A percentile compares a stretch with the other conserved stretches of the same genome.
These are phyloP conservation scores for Mythimna impura DNA, from an alignment of 2,888 invertebrate genomes.

Conservation along the genomic window DNA sequence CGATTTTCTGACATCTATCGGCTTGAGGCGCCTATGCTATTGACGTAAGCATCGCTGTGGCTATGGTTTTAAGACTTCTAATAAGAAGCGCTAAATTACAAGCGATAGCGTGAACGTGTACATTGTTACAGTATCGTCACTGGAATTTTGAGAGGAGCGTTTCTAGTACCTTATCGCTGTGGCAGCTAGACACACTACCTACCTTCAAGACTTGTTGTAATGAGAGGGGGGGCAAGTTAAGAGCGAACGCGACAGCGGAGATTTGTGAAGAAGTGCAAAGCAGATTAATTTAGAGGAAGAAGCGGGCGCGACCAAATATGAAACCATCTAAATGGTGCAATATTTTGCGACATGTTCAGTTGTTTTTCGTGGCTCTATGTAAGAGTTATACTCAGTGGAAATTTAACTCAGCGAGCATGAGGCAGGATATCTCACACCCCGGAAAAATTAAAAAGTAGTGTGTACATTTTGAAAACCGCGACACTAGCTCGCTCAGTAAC, in stretches of 20 bases:
- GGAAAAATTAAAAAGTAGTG: too few relatives aligned
- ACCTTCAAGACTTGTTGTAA: not conserved
- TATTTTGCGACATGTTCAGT: too few relatives aligned
- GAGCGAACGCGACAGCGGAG: not conserved
- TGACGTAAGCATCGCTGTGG: constrained; percentile 48
- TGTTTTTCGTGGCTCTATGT: too few relatives aligned
- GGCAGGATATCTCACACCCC: too few relatives aligned
- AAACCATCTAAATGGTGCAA: not conserved
- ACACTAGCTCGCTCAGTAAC: too few relatives aligned
- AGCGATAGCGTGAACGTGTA: not conserved
- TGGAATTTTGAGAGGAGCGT: not conserved
- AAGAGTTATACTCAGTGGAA: too few relatives aligned
- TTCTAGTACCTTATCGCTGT: not conserved
- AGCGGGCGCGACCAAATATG: not conserved
- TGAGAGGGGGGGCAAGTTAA: not conserved
- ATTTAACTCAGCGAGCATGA: too few relatives aligned
- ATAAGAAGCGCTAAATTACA: not conserved
- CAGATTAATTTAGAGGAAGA: not conserved
- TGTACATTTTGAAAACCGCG: too few relatives aligned
- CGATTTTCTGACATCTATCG: too few relatives aligned
- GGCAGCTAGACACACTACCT: too few relatives aligned
- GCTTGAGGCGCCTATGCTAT: constrained; percentile 36
- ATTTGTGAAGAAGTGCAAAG: not conserved
- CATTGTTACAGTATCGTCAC: too few relatives aligned
- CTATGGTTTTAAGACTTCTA: constrained; percentile 37